Conservation (phyloP, 2,888 invertebrate species). For the Chironomus tentans region DNA sequence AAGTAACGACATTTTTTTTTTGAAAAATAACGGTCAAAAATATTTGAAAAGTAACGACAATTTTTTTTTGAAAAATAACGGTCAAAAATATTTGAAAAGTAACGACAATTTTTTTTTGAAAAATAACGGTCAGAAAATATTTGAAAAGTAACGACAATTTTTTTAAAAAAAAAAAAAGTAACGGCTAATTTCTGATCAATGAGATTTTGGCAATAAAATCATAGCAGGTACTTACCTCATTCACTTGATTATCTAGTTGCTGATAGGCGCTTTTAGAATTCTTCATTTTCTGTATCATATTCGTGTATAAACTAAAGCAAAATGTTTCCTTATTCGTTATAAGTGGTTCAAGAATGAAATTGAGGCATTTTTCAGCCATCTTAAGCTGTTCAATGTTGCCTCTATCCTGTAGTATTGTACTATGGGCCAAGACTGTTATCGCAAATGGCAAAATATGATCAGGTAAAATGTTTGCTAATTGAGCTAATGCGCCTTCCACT, state of each 20-base stretch:
- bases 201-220: too few relatives aligned
- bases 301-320: conserved; percentile 91
- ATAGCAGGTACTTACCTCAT: conserved; percentile 55
- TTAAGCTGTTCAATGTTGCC: conserved; percentile 54
- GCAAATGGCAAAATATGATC: conserved; percentile 97
- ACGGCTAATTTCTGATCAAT: too few relatives aligned
- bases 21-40: conserved; percentile 20
- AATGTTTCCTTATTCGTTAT: conserved; percentile 90
- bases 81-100: conserved; percentile 13
- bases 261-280: conserved; percentile 82
- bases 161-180: conserved; percentile 30
- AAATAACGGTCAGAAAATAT: not conserved
- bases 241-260: conserved; percentile 71
- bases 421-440: conserved; percentile 88
- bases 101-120: conserved; percentile 29
- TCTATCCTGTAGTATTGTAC: conserved; percentile 64
- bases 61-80: conserved; percentile 13
- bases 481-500: conserved; percentile 61
- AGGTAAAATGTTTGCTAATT: conserved; percentile 81
- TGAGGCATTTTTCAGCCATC: conserved; percentile 74
- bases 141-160: too few relatives aligned
- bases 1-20: conserved; percentile 29
- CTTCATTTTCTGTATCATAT: conserved; percentile 88
- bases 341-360: conserved; percentile 90
- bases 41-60: conserved; percentile 29